A percentile compares a stretch with the other conserved stretches of the same genome.
These are phyloP conservation scores for Chionis minor DNA, from an alignment of 2,113 vertebrate species.

Conservation along the genomic window DNA sequence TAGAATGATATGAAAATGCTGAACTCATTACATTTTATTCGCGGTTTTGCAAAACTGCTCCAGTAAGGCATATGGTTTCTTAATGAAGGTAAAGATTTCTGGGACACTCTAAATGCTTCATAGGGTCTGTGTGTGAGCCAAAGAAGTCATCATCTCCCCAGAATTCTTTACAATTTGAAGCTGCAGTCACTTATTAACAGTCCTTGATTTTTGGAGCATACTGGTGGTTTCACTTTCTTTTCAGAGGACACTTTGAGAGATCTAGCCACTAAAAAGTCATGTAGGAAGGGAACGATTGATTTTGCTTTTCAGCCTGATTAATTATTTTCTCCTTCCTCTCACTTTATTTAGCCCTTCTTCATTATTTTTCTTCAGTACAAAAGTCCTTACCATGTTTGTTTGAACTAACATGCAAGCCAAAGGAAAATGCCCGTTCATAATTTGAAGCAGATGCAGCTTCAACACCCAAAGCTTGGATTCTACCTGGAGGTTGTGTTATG, in stretches of 20 bases:
- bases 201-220: neutral
- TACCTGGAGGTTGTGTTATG: neutral
- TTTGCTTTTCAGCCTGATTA: neutral
- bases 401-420: neutral
- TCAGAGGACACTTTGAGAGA: neutral
- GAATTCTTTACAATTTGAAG: neutral
- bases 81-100: neutral
- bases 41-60: neutral
- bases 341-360: neutral
- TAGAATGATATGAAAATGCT: constrained; percentile 62
- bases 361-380: neutral
- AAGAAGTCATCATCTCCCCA: neutral
- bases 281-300: neutral
- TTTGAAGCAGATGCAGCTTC: neutral
- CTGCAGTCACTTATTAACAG: neutral
- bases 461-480: neutral
- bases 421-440: neutral
- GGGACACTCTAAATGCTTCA: neutral
- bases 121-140: neutral
- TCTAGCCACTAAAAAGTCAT: neutral
- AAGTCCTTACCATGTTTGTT: neutral
- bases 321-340: neutral
- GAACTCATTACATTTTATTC: constrained; percentile 67
- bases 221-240: constrained; percentile 6
- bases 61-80: neutral